Conservation (phyloP, 2,888 invertebrate genomes). For the Plusia festucae region DNA sequence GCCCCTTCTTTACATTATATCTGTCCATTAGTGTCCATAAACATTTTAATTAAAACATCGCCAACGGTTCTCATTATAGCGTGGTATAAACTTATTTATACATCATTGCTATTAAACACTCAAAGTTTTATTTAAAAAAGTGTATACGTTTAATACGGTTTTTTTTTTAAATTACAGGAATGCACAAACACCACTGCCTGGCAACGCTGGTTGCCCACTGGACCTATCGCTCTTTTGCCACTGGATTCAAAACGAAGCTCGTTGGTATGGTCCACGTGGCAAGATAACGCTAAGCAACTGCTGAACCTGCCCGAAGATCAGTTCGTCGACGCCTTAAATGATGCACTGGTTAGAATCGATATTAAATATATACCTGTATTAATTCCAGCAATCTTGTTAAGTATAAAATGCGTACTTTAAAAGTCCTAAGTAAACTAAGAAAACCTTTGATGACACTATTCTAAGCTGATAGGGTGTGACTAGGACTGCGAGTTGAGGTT, state of each 20-base stretch:
- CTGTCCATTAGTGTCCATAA: too few relatives aligned
- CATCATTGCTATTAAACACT: too few relatives aligned
- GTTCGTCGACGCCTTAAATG: conserved; percentile 96
- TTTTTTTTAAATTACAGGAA: conserved; percentile 81
- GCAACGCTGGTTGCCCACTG: conserved; percentile 98
- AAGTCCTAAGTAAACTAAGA: too few relatives aligned
- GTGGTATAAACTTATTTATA: background rate
- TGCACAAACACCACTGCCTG: conserved; percentile 96
- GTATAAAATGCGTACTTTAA: too few relatives aligned
- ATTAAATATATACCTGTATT: background rate
- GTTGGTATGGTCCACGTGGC: conserved; percentile 97
- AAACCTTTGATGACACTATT: too few relatives aligned
- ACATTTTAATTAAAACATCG: too few relatives aligned
- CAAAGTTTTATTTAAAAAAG: background rate
- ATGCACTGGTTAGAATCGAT: conserved; percentile 92
- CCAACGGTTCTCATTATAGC: too few relatives aligned
- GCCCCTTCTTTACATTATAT: too few relatives aligned
- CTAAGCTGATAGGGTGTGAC: too few relatives aligned
- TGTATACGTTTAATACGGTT: too few relatives aligned
- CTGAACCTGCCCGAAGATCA: conserved; percentile 92
- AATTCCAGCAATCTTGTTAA: too few relatives aligned
- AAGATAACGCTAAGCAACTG: conserved; percentile 93
- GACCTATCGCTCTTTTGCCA: conserved; percentile 97
- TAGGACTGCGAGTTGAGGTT: too few relatives aligned
- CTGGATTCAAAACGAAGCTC: conserved; percentile 94